phyloP scores from a whole-genome alignment of 2,888 invertebrate genomes.

The Pyrgus malvae region DNA sequence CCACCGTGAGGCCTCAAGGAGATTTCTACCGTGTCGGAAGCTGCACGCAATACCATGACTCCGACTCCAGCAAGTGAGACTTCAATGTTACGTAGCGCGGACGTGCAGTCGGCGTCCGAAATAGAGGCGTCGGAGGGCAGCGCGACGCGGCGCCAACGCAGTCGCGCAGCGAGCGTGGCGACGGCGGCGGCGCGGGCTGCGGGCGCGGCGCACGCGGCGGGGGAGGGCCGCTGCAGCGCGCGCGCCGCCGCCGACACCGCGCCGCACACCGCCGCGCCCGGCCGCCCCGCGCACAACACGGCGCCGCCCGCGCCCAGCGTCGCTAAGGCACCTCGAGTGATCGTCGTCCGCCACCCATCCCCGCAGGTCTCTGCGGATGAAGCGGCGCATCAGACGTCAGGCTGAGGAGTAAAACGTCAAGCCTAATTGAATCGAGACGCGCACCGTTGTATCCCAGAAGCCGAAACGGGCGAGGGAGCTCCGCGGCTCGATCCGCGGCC shows the following conservation, averaged over 20 bases:
- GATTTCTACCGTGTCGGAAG: slow-evolving; percentile 30
- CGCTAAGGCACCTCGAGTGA: slow-evolving; percentile 44
- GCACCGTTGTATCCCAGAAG: slow-evolving; percentile 46
- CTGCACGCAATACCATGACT: slow-evolving; percentile 39
- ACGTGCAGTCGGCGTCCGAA: slow-evolving; percentile 38
- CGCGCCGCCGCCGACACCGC: slow-evolving; percentile 44
- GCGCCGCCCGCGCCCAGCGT: slow-evolving; percentile 46
- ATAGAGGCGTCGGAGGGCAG: slow-evolving; percentile 39
- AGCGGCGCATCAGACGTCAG: not conserved
- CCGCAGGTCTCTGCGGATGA: slow-evolving; percentile 57
- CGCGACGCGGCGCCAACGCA: slow-evolving; percentile 52
- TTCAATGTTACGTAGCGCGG: slow-evolving; percentile 33
- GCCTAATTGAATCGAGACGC: not conserved
- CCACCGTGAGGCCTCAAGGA: slow-evolving; percentile 46
- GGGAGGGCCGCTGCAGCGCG: slow-evolving; percentile 37
- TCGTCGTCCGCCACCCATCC: slow-evolving; percentile 44
- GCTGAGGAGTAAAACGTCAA: not conserved
- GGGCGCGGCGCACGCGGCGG: slow-evolving; percentile 38
- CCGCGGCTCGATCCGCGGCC: slow-evolving; percentile 17
- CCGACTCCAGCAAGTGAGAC: slow-evolving; percentile 45
- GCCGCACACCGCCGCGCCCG: slow-evolving; percentile 43
- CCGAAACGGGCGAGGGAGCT: slow-evolving; percentile 32
- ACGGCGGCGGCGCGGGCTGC: slow-evolving; percentile 46
- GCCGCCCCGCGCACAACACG: slow-evolving; percentile 39
- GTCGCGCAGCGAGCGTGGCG: slow-evolving; percentile 42